A percentile compares a stretch with the other conserved stretches of the same genome.
phyloP scores from a whole-genome alignment of 2,888 invertebrate genomes.

The Drosophila robusta region DNA sequence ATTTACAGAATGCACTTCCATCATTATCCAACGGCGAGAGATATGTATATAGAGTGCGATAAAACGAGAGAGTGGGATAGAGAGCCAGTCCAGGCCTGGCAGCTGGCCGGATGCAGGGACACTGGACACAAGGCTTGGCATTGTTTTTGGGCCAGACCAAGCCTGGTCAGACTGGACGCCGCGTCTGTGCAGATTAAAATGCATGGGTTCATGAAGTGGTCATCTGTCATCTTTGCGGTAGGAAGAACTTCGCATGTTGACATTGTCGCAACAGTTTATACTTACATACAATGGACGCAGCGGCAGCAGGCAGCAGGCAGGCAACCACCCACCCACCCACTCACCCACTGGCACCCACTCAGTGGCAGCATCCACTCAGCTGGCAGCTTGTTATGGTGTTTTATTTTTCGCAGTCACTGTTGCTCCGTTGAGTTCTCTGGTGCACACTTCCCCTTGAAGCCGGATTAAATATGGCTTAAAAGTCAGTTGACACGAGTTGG shows the following conservation, averaged over 20 bases:
- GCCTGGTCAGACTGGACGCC: conserved; percentile 22
- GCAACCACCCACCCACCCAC: conserved; percentile 20
- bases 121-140: conserved; percentile 42
- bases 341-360: conserved; percentile 19
- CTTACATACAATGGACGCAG: conserved; percentile 45
- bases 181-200: conserved; percentile 71
- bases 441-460: conserved; percentile 66
- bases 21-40: conserved; percentile 68
- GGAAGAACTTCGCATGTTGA: conserved; percentile 80
- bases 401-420: conserved; percentile 31
- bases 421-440: conserved; percentile 43
- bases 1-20: conserved; percentile 79
- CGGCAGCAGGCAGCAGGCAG: conserved; percentile 9
- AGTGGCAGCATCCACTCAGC: conserved; percentile 27
- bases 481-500: conserved; percentile 79
- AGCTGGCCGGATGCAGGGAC: conserved; percentile 44
- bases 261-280: conserved; percentile 79
- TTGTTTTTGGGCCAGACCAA: conserved; percentile 42
- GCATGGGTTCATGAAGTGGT: conserved; percentile 81
- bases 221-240: conserved; percentile 80
- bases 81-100: conserved; percentile 26
- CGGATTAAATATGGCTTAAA: conserved; percentile 78
- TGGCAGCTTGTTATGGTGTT: conserved; percentile 57
- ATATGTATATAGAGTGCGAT: too few species aligned
- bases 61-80: background rate